Evolutionary conservation across 2,888 invertebrate genomes (phyloP).

Genomic region (Lasius fuliginosus): DNA sequence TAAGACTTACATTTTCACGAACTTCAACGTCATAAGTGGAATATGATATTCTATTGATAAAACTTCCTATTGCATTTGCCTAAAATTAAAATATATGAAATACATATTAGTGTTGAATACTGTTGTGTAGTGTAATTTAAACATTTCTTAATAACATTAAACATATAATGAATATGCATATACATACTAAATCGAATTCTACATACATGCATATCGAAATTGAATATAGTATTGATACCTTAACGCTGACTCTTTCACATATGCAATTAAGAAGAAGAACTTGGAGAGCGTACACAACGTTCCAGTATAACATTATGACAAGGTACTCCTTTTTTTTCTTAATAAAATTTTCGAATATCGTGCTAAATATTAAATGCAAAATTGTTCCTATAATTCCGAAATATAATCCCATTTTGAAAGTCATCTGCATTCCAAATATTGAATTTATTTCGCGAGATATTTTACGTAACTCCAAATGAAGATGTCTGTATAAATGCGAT

Average conservation of each 20-base stretch:
- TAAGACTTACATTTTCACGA: constrained; percentile 13
- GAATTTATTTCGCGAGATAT: constrained; percentile 7
- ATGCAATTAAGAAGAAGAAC: not conserved
- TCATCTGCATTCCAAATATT: constrained; percentile 5
- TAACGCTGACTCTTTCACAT: not conserved
- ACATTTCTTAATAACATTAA: not conserved
- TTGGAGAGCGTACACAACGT: not conserved
- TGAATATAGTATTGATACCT: not conserved
- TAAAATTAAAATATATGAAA: not conserved
- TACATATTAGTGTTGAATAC: not conserved
- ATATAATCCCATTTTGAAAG: constrained; percentile 14
- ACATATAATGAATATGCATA: too few species aligned
- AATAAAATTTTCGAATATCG: not conserved
- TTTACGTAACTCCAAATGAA: constrained; percentile 25
- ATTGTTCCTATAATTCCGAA: not conserved
- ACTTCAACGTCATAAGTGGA: not conserved
- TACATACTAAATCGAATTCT: too few species aligned
- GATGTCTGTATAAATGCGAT: not conserved
- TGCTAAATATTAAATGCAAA: not conserved
- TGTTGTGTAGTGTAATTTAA: not conserved
- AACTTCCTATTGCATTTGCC: not conserved
- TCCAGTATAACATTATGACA: not conserved
- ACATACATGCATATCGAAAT: too few species aligned
- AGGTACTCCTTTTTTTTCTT: not conserved
- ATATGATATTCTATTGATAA: not conserved